Evolutionary conservation across 2,113 vertebrate genomes (phyloP), one percentile per base, ranked within the genome.

Genomic region (Ia io): DNA sequence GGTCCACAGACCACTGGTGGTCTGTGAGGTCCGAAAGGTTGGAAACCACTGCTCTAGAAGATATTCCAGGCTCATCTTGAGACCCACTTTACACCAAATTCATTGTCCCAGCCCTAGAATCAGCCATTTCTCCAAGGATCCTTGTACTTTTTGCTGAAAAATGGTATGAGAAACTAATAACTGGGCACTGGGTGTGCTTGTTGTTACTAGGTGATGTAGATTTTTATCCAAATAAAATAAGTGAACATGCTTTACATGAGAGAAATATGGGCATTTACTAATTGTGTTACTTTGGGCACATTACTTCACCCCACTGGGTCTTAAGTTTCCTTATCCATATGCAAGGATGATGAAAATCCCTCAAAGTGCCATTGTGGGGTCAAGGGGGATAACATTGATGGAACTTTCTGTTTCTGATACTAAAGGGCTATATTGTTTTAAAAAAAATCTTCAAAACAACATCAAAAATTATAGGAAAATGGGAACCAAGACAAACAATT

Each of bases 161-260:
- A 76, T 63, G 3, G n/a, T 22, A 32, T 53, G 35, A 79, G 49
- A 90, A 95, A 47, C 25, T 30, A 70, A 42, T 51, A 92, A 70
- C 28, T 65, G 49, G 30, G 2, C 28, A 7, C 16, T 30, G 14
- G 11, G 20, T 17, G 0, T 37, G 3, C 14, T 53, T 86, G 17
- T 11, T 76, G n/a, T 53, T 79, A 49, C 28, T 71, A 32, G 28
- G 40, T 95, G 37, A 40, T 42, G 14, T 1, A 32, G 22, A 84
- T 69, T 90, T 90, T 51, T 87, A 90, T 25, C 35, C 67, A 92
- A 56, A 63, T 42, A 93, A 83, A 87, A 56, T 88, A 51, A 88
- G 5, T 47, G 51, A 84, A 73, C 74, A 70, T 53, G 28, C 78
- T 67, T 49, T 22, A 4, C 11, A 20, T 77, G 35, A 56, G 53